These are phyloP conservation scores for Sebastes itinus DNA, from an alignment of 2,797 vertebrate genomes.

Conservation along the genomic window DNA sequence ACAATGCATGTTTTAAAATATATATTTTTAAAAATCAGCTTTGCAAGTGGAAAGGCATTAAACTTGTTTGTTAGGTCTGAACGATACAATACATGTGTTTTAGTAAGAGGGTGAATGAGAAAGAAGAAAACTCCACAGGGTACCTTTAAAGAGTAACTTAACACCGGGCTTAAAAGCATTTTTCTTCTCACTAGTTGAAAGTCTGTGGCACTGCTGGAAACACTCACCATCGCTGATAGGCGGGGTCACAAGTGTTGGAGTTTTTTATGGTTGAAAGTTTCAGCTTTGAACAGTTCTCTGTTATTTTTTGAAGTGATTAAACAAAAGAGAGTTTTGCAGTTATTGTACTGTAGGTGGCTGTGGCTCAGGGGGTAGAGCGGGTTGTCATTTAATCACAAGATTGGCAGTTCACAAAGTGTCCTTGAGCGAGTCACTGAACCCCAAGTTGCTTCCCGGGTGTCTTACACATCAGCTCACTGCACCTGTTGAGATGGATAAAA, in stretches of 20 bases:
- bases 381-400: too few species aligned
- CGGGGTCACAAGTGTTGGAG: not conserved
- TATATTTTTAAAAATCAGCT: not conserved
- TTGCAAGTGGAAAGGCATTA: not conserved
- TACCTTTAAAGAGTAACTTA: not conserved
- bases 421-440: too few species aligned
- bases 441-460: too few species aligned
- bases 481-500: too few species aligned
- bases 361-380: too few species aligned
- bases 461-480: too few species aligned
- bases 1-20: too few species aligned
- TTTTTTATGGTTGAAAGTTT: not conserved
- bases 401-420: too few species aligned
- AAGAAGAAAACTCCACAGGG: not conserved
- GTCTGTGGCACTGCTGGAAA: not conserved
- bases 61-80: not conserved
- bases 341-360: not conserved
- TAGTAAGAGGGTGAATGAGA: not conserved
- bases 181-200: not conserved
- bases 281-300: not conserved
- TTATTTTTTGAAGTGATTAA: not conserved
- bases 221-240: not conserved
- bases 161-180: not conserved
- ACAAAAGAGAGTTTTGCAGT: not conserved
- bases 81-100: not conserved